Evolutionary conservation across 1,140 invertebrate species (phyloP).

Genomic region (Drosophila nasuta): DNA sequence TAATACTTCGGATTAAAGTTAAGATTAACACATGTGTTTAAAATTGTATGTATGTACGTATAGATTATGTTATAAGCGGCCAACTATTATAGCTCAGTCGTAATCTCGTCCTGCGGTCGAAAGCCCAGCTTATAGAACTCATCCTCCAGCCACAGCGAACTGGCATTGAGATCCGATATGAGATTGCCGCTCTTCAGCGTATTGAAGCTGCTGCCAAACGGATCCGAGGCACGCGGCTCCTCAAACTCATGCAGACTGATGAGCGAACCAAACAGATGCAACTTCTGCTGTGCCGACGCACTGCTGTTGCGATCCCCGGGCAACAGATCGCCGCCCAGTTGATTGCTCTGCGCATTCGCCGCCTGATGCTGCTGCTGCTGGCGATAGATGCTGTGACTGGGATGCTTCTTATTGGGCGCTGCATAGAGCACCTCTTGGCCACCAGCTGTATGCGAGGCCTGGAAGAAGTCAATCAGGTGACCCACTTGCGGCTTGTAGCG

Average conservation of each 20-base stretch:
- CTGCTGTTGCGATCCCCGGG: conserved; percentile 67
- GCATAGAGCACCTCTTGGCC: conserved; percentile 69
- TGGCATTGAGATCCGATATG: conserved; percentile 87
- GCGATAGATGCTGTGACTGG: conserved; percentile 56
- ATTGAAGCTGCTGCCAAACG: conserved; percentile 87
- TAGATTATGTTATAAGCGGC: not conserved
- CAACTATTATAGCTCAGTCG: conserved; percentile 88
- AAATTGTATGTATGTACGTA: not conserved
- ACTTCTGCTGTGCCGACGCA: conserved; percentile 73
- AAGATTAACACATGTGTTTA: conserved; percentile 2
- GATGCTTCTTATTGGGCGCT: conserved; percentile 60
- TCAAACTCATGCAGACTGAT: conserved; percentile 85
- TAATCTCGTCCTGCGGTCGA: conserved; percentile 90
- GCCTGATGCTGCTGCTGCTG: conserved; percentile 66
- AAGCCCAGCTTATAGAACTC: conserved; percentile 90
- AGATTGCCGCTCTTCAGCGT: conserved; percentile 85
- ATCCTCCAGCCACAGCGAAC: conserved; percentile 88
- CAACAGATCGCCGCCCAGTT: conserved; percentile 60
- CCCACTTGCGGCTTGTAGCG: conserved; percentile 90
- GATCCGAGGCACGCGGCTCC: conserved; percentile 79
- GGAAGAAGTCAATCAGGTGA: conserved; percentile 88
- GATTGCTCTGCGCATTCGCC: conserved; percentile 39
- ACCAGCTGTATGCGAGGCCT: conserved; percentile 74
- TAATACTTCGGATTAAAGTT: conserved; percentile 67
- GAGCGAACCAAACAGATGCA: conserved; percentile 85